These are phyloP conservation scores for Eupithecia exiguata DNA, from an alignment of 2,888 invertebrate species.

Conservation along the genomic window DNA sequence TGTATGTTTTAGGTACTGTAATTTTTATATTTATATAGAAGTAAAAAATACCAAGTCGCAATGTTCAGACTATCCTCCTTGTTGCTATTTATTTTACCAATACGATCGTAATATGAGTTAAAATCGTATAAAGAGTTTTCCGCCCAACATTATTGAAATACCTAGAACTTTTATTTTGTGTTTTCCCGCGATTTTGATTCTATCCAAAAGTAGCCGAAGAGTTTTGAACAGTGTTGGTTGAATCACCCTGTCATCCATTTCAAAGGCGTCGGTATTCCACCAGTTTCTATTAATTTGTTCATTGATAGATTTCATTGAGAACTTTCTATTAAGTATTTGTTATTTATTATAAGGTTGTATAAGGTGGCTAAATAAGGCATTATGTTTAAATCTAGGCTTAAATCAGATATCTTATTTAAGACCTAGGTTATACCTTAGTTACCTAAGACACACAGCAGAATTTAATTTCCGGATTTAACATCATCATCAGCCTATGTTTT, in stretches of 20 bases:
- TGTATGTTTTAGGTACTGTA: no score
- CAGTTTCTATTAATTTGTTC: constrained; percentile 46
- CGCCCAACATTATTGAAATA: no score
- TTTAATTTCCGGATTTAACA: neutral
- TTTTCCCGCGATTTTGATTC: no score
- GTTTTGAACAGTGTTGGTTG: neutral
- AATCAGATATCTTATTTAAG: constrained; percentile 3
- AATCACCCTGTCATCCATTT: constrained; percentile 13
- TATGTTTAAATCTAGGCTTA: constrained; percentile 16
- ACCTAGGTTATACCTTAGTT: neutral
- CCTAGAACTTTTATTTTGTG: no score
- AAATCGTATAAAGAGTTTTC: no score
- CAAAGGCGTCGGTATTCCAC: neutral
- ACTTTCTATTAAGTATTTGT: no score
- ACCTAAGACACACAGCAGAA: neutral
- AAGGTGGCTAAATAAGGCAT: constrained; percentile 23
- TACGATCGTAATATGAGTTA: no score
- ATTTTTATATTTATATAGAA: no score
- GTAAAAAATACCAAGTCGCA: no score
- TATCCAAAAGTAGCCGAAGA: neutral
- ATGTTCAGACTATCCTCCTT: no score
- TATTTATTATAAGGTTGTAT: constrained; percentile 49
- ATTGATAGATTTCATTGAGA: constrained; percentile 57
- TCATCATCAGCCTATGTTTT: no score
- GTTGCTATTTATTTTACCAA: no score